Evolutionary conservation across 2,888 invertebrate genomes (phyloP).

Genomic region (Phymatocera aterrima): DNA sequence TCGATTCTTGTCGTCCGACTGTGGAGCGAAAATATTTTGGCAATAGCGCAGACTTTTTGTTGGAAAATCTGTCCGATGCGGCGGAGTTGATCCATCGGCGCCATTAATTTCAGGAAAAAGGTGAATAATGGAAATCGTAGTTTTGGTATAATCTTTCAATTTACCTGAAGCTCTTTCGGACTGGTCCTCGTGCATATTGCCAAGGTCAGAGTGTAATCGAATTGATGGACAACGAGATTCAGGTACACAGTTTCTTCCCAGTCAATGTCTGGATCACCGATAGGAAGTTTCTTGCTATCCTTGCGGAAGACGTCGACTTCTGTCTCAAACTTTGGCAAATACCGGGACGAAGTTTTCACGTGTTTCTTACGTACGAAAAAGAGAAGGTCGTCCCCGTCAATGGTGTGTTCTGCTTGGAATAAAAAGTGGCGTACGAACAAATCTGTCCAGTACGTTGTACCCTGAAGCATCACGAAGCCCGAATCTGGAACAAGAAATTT

Average conservation of each 20-base stretch:
- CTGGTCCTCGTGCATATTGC: conserved; percentile 98
- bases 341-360: conserved; percentile 90
- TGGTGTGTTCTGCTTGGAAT: conserved; percentile 91
- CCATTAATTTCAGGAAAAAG: too few relatives aligned
- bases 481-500: conserved; percentile 81
- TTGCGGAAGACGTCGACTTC: conserved; percentile 98
- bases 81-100: too few relatives aligned
- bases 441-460: conserved; percentile 97
- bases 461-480: conserved; percentile 94
- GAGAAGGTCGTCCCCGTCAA: conserved; percentile 94
- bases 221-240: conserved; percentile 98
- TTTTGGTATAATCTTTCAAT: conserved; percentile 85
- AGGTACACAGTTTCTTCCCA: conserved; percentile 99
- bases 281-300: conserved; percentile 96
- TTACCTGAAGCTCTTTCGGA: conserved; percentile 97
- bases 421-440: conserved; percentile 95
- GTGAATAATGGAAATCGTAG: not conserved
- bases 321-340: conserved; percentile 95
- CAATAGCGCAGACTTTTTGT: too few relatives aligned
- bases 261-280: conserved; percentile 96
- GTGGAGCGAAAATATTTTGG: too few relatives aligned
- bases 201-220: conserved; percentile 97
- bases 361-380: conserved; percentile 97
- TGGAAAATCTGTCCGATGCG: too few relatives aligned
- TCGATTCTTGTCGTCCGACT: too few relatives aligned